phyloP scores from a whole-genome alignment of 2,113 vertebrate species.

The Ictalurus furcatus region DNA sequence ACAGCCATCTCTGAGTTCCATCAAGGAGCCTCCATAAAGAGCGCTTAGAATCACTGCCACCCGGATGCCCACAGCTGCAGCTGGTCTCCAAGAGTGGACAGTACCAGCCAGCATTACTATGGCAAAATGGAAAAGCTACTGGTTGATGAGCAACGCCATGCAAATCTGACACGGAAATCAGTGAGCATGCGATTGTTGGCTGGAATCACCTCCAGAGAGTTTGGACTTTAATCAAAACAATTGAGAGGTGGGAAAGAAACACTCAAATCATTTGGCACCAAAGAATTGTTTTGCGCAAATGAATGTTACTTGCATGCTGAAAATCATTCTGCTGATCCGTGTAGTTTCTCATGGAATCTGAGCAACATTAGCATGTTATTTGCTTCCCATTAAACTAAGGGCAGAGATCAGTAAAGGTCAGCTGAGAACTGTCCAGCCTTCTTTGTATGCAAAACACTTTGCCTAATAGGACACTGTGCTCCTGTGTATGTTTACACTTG shows the following conservation, averaged over 20 bases:
- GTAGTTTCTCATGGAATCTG: not conserved
- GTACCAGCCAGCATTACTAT: not conserved
- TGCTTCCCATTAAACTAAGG: slow-evolving; percentile 18
- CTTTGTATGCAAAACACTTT: slow-evolving; percentile 25
- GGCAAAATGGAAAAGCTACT: slow-evolving; percentile 25
- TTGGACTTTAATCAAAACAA: not conserved
- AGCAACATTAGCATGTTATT: slow-evolving; percentile 1
- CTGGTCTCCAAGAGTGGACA: slow-evolving; percentile 34
- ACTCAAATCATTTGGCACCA: not conserved
- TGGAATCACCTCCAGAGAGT: not conserved
- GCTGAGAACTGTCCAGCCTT: slow-evolving; percentile 23
- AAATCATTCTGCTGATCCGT: slow-evolving; percentile 3
- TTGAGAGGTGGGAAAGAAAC: not conserved
- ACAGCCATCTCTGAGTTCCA: slow-evolving; percentile 43
- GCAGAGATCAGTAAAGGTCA: slow-evolving; percentile 39
- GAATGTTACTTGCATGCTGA: slow-evolving; percentile 1
- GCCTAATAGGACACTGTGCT: not conserved
- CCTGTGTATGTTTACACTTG: slow-evolving; percentile 42
- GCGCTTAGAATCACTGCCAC: slow-evolving; percentile 34
- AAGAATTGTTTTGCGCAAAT: slow-evolving; percentile 2
- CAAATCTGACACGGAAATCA: slow-evolving; percentile 4
- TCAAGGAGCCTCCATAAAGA: slow-evolving; percentile 40
- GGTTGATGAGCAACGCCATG: slow-evolving; percentile 32
- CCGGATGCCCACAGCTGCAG: slow-evolving; percentile 42
- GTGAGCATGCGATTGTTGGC: not conserved